Base-by-base conservation (phyloP, 2,113 vertebrate species). In the Sorex fumeus region DNA sequence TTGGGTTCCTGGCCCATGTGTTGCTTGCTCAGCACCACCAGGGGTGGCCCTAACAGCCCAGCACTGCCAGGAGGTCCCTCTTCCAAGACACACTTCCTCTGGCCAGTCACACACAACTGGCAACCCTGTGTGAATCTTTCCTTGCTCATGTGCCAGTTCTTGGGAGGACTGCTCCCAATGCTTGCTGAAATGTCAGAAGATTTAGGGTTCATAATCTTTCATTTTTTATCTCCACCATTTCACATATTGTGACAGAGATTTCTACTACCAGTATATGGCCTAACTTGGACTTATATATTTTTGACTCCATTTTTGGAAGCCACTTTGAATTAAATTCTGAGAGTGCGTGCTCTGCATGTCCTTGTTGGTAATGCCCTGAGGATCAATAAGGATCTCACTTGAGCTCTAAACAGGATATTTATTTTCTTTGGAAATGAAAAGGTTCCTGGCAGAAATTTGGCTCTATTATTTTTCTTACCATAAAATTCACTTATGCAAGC, bases 241-340 rank as follows among this genome's bases (percentile, higher is more conserved):
- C 66, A 13, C 13, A 53, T 28, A 84, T 34, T 19, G 34, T 36
- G 47, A 8, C 7, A 75, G 16, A 82, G 36, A 32, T 23, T 57
- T 84, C 15, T 18, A 18, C 6, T 86, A 23, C 32, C 28, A 43
- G 53, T n/a, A 0, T n/a, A 78, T 47, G 21, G 32, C 12, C 12
- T 36, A 67, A 67, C 25, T 77, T 67, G 50, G 23, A 70, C 28
- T 84, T 60, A 60, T 64, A 28, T 15, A 72, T 93, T 5, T 60
- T 78, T 70, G 25, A 19, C 34, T 90, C 70, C 30, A 45, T 71
- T 43, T 94, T 11, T 67, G 67, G 67, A 82, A 83, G 79, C n/a
- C 25, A 50, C 40, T 60, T 70, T 57, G 53, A 79, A 83, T 2
- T 60, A 67, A 27, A 18, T 90, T 60, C 72, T 53, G n/a, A 11